Evolutionary conservation across 30 jellyfish, hydroid and myxozoan species (phyloP), one percentile per base, ranked within the genome.

Genomic region (Aurelia sp.): DNA sequence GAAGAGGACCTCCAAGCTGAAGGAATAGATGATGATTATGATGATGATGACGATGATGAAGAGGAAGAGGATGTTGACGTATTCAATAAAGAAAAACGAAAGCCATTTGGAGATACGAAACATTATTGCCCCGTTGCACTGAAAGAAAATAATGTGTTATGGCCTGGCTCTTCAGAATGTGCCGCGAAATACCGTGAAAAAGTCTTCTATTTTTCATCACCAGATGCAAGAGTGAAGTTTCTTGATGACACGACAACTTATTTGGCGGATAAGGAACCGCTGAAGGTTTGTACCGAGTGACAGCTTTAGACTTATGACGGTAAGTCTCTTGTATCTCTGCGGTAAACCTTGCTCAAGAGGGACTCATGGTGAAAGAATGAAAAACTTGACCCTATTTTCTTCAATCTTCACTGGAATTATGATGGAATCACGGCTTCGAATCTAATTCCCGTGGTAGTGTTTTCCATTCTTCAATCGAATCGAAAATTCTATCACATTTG

Each of bases 141-240:
- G 83, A 89, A 89, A 53, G 97, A 94, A 22, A 73, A 70, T 57
- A 48, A 82, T 65, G 99, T 94, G 48, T 68, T 94, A 18, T 94
- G 97, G 97, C 99, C 99, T 15, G 99, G 99, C 16, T 77, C 91
- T 4, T 81, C 97, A 1, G 99, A 94, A 4, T 72, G 86, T 79
- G 99, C 99, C 22, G 99, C 93, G 48, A 94, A 94, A 78, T 94
- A 89, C 35, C 79, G 97, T 53, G 99, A 94, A 72, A 84, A 70
- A 70, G 97, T 94, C 37, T 94, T 78, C 70, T 94, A 81, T 57
- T 85, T 94, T 31, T 88, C 99, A 22, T 13, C 92, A n/a, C 90
- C 96, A 5, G 96, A 94, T 11, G 94, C 97, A n/a, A 85, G 94
- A 71, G 88, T 64, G 74, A 74, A 71, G 19, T 94, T 94, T 69